Evolutionary conservation across 2,888 invertebrate species (phyloP), one percentile per base, ranked within the genome.

Genomic region (Megalurothrips usitatus): DNA sequence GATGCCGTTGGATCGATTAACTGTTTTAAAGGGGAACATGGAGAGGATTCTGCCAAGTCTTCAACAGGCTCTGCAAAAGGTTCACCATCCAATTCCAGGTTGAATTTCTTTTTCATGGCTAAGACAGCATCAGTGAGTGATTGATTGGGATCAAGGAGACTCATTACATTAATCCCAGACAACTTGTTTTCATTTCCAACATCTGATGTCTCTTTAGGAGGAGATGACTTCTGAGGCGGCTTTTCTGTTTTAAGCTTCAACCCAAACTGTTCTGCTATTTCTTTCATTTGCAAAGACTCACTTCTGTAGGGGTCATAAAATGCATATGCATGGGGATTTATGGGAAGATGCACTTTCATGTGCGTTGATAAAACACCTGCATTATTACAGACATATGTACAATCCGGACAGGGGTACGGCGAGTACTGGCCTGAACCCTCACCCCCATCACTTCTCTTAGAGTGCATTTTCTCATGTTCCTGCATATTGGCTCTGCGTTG

Each of bases 391-490:
- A 92, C 91, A 85, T 94, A 95, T 87, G 93, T 94, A 86, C 96
- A 96, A 85, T 94, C 92, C 23, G 92, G 90, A 86, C 95, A 96
- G 84, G 91, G 91, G 84, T 86, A 75, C 9, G 23, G 68, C 0
- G 68, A 26, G 12, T 75, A 26, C 10, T 75, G 68, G 23, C 23
- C 26, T 75, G 68, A 12, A 26, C 26, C 23, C 1, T 75, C 68
- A 23, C 23, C 6, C 23, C 26, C 68, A 26, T 75, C 68, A 26
- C 23, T 26, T 12, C 87, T 83, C 58, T 86, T 87, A 48, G 88
- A 89, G 86, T 95, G 95, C 91, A 95, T 94, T 86, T 92, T 92
- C 86, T 96, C 95, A 87, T 96, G 96, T 84, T 94, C 93, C 49
- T 92, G 91, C 82, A 96, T 92, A 86, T 94, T 94, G 79, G 92